phyloP scores from a whole-genome alignment of 2,888 invertebrate genomes.

The Leucophenga montana region DNA sequence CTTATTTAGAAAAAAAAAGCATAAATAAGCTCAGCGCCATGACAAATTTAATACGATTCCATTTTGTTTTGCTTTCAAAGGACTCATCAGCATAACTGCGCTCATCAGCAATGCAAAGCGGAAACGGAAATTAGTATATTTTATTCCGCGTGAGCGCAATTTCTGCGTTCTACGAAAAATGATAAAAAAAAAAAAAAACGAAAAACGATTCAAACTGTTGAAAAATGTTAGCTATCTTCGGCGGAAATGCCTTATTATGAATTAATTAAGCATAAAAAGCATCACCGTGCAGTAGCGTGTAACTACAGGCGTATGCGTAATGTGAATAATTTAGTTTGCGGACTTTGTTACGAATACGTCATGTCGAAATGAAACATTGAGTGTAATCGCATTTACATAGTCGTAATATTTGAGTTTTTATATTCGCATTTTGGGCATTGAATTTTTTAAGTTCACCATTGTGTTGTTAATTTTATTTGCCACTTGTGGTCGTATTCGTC shows the following conservation, averaged over 20 bases:
- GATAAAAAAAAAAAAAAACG: not conserved
- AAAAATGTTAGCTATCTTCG: conserved; percentile 4
- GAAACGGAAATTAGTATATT: conserved; percentile 9
- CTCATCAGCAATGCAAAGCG: not conserved
- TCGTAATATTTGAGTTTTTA: not conserved
- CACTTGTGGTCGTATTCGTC: not conserved
- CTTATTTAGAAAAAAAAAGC: too few species aligned
- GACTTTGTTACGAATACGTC: not conserved
- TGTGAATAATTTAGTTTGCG: too few species aligned
- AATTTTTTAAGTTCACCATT: not conserved
- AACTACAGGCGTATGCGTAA: too few species aligned
- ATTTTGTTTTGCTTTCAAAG: too few species aligned
- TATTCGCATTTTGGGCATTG: not conserved
- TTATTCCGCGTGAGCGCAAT: not conserved
- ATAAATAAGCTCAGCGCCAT: too few species aligned
- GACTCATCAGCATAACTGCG: too few species aligned
- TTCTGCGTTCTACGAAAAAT: not conserved
- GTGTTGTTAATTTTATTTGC: not conserved
- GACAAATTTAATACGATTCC: too few species aligned
- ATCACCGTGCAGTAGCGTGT: too few species aligned
- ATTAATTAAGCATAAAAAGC: conserved; percentile 4
- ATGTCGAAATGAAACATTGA: too few species aligned
- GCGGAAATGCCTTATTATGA: conserved; percentile 15
- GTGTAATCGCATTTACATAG: not conserved
- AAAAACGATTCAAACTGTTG: not conserved